Evolutionary conservation across 2,113 vertebrate species (phyloP).

Genomic region (Xiphophorus maculatus): DNA sequence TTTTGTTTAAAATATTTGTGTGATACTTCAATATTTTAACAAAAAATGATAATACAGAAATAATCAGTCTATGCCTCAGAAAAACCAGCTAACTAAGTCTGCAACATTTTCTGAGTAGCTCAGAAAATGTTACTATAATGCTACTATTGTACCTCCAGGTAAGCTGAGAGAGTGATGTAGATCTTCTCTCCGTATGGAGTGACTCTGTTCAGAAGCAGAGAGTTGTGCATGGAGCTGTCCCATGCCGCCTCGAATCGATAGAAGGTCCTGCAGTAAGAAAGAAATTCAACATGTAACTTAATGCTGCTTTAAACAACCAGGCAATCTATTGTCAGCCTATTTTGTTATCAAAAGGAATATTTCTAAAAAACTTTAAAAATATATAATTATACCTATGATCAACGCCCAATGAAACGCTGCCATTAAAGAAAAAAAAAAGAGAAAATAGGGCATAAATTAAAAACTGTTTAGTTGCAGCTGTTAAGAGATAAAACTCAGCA

Average conservation of each 20-base stretch:
- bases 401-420: slow-evolving; percentile 90
- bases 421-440: slow-evolving; percentile 68
- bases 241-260: slow-evolving; percentile 95
- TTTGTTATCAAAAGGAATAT: slow-evolving; percentile 14
- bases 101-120: background rate
- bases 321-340: background rate
- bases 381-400: slow-evolving; percentile 90
- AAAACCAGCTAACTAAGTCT: background rate
- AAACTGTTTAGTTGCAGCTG: slow-evolving; percentile 41
- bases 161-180: slow-evolving; percentile 97
- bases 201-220: slow-evolving; percentile 93
- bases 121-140: too few species aligned
- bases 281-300: background rate
- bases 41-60: too few species aligned
- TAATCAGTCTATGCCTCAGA: too few species aligned
- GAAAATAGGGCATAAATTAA: slow-evolving; percentile 48
- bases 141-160: slow-evolving; percentile 85
- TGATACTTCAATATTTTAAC: too few species aligned
- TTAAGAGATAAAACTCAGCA: slow-evolving; percentile 47
- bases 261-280: slow-evolving; percentile 85
- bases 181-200: slow-evolving; percentile 97
- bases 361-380: slow-evolving; percentile 1
- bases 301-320: slow-evolving; percentile 6
- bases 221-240: slow-evolving; percentile 99
- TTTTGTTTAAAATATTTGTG: too few species aligned